Base-by-base conservation (phyloP, 2,113 vertebrate genomes). In the Centropristis striata region DNA sequence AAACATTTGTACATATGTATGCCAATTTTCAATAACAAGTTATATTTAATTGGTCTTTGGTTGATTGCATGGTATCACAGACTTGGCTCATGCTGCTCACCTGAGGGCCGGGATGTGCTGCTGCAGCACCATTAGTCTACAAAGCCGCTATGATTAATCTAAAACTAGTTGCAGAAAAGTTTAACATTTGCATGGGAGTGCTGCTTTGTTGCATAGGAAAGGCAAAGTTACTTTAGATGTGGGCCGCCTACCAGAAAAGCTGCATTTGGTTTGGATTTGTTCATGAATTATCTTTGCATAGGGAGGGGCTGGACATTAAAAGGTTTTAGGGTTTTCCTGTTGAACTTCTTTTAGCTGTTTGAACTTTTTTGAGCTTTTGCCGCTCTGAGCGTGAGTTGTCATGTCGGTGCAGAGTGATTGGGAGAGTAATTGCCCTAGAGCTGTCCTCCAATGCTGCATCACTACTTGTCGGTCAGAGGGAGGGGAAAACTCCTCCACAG, bases 401-500 rank as follows among this genome's bases (percentile, higher is more conserved):
- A 80, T 77, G 81, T 84, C 32, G 3, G 75, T 47, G 78, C 77
- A 81, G 76, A 81, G 81, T 79, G 74, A 72, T 75, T 78, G 58
- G 70, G 47, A 75, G 86, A 78, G 75, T 85, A 82, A 91, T 88
- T 90, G 86, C 86, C 90, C 88, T 82, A 50, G 71, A 91, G 88
- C 90, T 71, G 75, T 90, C 83, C 86, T 92, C 79, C 76, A 75
- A 71, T 71, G 44, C 83, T 88, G 83, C 83, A 90, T 83, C 86
- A 72, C 54, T 67, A 67, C 78, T 27, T 64, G 71, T 65, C 46
- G 41, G 39, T 65, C 32, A 4, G 46, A 51, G 78, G 37, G 49
- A 41, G 70, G 36, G 47, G 32, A 15, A 9, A 59, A 50, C 44
- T 74, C 47, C 65, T 83, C 72, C 78, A 71, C 81, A 88, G 79